Conservation (phyloP, 2,888 invertebrate species). For the Dolichomitus sp. region DNA sequence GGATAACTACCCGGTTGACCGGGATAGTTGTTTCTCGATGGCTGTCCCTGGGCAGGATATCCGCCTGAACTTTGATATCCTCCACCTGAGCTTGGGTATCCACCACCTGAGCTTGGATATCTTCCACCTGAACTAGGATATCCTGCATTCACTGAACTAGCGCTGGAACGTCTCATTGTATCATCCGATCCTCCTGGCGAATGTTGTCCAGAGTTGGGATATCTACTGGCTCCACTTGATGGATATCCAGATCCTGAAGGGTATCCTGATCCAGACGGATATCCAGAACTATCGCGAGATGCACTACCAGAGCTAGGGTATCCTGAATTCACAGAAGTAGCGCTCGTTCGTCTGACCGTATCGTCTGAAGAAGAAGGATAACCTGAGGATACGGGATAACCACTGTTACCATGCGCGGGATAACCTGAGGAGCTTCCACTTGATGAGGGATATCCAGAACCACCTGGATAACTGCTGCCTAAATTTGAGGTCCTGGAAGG, state of each 20-base stretch:
- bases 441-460: constrained; percentile 60
- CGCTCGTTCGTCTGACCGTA: constrained; percentile 64
- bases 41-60: constrained; percentile 67
- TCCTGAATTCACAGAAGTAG: constrained; percentile 72
- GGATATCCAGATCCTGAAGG: constrained; percentile 56
- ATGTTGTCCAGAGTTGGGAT: constrained; percentile 59
- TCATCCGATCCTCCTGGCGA: constrained; percentile 42
- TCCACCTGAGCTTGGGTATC: constrained; percentile 58
- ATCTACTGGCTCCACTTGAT: constrained; percentile 45
- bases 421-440: constrained; percentile 32
- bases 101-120: constrained; percentile 64
- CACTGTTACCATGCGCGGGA: constrained; percentile 36
- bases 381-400: constrained; percentile 47
- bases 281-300: constrained; percentile 40
- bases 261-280: constrained; percentile 53
- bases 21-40: constrained; percentile 67
- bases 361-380: constrained; percentile 56
- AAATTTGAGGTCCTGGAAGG: constrained; percentile 33
- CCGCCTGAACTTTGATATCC: constrained; percentile 62
- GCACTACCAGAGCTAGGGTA: constrained; percentile 61
- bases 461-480: constrained; percentile 11
- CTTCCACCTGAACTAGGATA: constrained; percentile 67
- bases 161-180: constrained; percentile 65
- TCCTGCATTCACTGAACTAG: constrained; percentile 72
- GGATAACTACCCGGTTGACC: constrained; percentile 55